A percentile compares a stretch with the other conserved stretches of the same genome.
These are phyloP conservation scores for Nephrotoma flavescens DNA, from an alignment of 2,888 invertebrate genomes.

Conservation along the genomic window DNA sequence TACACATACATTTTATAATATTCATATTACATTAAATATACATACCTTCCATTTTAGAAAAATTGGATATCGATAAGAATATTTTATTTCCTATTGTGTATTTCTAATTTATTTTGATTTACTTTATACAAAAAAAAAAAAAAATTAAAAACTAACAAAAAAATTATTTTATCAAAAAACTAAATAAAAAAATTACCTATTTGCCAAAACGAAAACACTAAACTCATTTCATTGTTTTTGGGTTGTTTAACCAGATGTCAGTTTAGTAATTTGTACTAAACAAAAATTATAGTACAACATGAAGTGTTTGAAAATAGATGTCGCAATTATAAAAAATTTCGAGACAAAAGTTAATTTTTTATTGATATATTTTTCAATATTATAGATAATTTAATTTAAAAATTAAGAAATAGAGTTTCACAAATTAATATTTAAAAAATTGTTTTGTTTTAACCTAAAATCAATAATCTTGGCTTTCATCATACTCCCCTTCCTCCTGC, in stretches of 20 bases:
- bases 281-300: not conserved
- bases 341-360: not conserved
- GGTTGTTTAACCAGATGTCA: not conserved
- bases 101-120: not conserved
- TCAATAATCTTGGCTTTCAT: conserved; percentile 3
- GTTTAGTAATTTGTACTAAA: not conserved
- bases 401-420: not conserved
- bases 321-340: not conserved
- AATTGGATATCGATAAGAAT: not conserved
- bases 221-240: not conserved
- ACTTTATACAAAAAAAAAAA: not conserved
- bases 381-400: not conserved
- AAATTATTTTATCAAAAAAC: not conserved
- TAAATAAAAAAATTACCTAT: not conserved
- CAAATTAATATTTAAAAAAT: not conserved
- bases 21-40: not conserved
- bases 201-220: not conserved
- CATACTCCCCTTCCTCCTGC: conserved; percentile 7
- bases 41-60: not conserved
- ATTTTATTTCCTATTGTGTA: not conserved
- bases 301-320: not conserved
- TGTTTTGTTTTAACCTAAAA: not conserved
- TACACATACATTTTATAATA: not conserved
- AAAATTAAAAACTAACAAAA: not conserved
- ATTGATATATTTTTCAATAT: not conserved